Evolutionary conservation across 2,797 vertebrate species (phyloP), one percentile per base, ranked within the genome.

Genomic region (Sphaeramia orbicularis): DNA sequence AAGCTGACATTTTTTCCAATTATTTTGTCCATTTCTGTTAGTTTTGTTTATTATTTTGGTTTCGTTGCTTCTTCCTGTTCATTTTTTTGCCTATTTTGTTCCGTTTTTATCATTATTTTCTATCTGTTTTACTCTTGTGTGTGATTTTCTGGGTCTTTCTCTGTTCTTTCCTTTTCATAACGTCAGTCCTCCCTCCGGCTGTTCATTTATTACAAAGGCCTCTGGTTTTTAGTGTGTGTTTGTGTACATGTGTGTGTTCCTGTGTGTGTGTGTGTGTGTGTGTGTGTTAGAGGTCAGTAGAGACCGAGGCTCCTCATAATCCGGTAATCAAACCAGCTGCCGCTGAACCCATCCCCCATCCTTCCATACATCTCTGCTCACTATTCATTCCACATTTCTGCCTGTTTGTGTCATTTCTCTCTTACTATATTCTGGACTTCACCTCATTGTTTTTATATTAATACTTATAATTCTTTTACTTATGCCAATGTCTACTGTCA

Each of bases 311-410:
- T 85, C 82, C 68, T 92, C 84, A 87, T 94, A 94, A 94, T 94
- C 91, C 86, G 44, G 86, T 93, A 93, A 94, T 93, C 90, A 92
- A 94, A 92, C 92, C 93, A 94, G 93, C 93, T 94, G 93, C 92
- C 90, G 84, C 76, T 70, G 18, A 44, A 80, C 74, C 88, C 79
- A 90, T 84, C 90, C 90, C 89, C 89, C 87, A 76, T 43, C 65
- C 58, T 36, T 60, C 54, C 65, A 59, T 27, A 30, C 27, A 7
- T 30, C 35, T 58, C 19, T 24, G 1, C 2, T 68, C 12, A 16
- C 24, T 53, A 6, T 30, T 30, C 27, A 30, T 30, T 30, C 27
- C 27, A 30, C 7, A 30, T 30, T 30, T 30, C 27, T 30, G 27
- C 27, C 7, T 43, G 37, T 47, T 24, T 38, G 44, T 24, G 7